Evolutionary conservation across 2,888 invertebrate genomes (phyloP), one percentile per base, ranked within the genome.

Genomic region (Eupithecia pulchellata): DNA sequence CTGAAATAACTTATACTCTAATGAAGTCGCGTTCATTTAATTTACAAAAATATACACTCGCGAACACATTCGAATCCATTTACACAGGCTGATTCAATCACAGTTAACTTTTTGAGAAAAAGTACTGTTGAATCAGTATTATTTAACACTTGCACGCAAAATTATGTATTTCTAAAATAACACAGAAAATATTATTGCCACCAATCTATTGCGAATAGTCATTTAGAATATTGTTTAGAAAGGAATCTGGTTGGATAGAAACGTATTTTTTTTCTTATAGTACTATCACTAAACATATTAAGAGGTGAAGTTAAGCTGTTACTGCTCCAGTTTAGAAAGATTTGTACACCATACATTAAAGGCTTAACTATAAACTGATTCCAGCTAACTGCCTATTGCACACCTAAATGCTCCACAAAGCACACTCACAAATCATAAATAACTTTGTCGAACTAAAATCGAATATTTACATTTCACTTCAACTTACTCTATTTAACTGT

Each of bases 401-500:
- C 71, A 71, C 70, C 29, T 63, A 63, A 64, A 68, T 66, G 73
- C 68, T 68, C 66, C 55, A 70, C 69, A 64, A 64, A 74, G 66
- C 79, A 79, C 84, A 86, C 83, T 77, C 84, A 80, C 81, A 81
- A 82, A 76, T 88, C 87, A 90, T 92, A 91, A 91, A 88, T 92
- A 89, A 91, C 85, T 87, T 69, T 73, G 64, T 64, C 70, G 82
- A 89, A 84, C 82, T 77, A 81, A 84, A 84, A 81, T 77, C 79
- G 77, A 82, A 87, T 92, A 92, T 92, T 90, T 92, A 92, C 92
- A 91, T 81, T 82, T 82, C 71, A 77, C 77, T 78, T 76, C 75
- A 75, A 60, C 77, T 79, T 71, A 76, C 62, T 68, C 72, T 78
- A 77, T 71, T 71, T 70, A 74, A 75, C 77, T 71, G 74, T 75